Percentiles rank a stretch among this genome's conserved stretches.
phyloP scores from a whole-genome alignment of 2,113 vertebrate genomes.

The Thamnaconus septentrionalis region DNA sequence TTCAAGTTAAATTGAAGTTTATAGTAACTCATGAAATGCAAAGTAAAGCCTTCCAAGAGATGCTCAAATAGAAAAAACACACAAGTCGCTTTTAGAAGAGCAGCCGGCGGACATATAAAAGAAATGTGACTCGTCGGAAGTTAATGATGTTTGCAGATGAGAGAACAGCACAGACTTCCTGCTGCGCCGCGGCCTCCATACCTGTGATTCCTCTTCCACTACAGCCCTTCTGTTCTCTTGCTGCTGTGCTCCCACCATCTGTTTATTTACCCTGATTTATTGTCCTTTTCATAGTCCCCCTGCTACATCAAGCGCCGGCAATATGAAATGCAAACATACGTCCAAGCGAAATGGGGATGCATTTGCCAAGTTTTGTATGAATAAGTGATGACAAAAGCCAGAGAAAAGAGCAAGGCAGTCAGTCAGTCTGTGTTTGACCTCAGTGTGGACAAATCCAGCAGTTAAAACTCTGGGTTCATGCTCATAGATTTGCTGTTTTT shows the following conservation, averaged over 20 bases:
- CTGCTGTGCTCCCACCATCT: slow-evolving; percentile 46
- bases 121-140: neutral
- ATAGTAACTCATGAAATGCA: no score
- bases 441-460: neutral
- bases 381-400: slow-evolving; percentile 21
- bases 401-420: neutral
- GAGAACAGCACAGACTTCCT: slow-evolving; percentile 3
- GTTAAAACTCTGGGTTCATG: slow-evolving; percentile 5
- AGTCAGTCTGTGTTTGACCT: slow-evolving; percentile 8
- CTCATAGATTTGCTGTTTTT: slow-evolving; percentile 10
- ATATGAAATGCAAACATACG: slow-evolving; percentile 48
- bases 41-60: no score
- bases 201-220: slow-evolving; percentile 33
- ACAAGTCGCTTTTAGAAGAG: no score
- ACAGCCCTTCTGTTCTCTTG: slow-evolving; percentile 31
- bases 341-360: slow-evolving; percentile 18
- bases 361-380: slow-evolving; percentile 49
- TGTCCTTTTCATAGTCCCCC: slow-evolving; percentile 45
- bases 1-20: no score
- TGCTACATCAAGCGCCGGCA: slow-evolving; percentile 32
- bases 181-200: slow-evolving; percentile 26
- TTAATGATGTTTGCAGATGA: slow-evolving; percentile 17
- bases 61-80: no score
- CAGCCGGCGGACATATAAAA: neutral
- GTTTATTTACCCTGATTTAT: slow-evolving; percentile 61